Conservation (phyloP, 2,797 vertebrate species). For the Sciaenops ocellatus region DNA sequence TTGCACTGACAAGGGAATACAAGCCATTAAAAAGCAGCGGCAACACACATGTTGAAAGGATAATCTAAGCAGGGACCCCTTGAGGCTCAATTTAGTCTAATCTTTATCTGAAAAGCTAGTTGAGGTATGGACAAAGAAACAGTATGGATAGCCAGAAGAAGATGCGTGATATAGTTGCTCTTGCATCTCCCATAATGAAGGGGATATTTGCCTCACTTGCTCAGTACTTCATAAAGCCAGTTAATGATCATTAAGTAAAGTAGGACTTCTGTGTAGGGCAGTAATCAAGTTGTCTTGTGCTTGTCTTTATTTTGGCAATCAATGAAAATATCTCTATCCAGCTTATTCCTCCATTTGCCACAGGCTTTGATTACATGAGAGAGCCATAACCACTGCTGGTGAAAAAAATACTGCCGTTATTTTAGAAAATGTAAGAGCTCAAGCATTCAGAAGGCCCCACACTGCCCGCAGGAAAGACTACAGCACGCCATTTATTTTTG, state of each 20-base stretch:
- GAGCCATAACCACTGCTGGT: conserved; percentile 7
- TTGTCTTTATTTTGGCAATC: conserved; percentile 28
- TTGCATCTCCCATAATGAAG: background rate
- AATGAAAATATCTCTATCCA: conserved; percentile 19
- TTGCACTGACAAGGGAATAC: background rate
- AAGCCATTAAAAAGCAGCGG: conserved; percentile 11
- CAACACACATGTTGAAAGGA: conserved; percentile 4
- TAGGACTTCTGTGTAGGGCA: background rate
- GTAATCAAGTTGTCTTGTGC: conserved; percentile 18
- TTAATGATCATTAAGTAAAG: conserved; percentile 22
- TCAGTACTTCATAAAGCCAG: conserved; percentile 4
- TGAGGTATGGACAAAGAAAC: background rate
- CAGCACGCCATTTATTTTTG: background rate
- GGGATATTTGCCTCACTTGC: background rate
- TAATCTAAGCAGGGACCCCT: background rate
- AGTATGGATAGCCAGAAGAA: background rate
- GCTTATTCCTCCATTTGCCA: conserved; percentile 22
- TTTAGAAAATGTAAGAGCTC: conserved; percentile 16
- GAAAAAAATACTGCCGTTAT: background rate
- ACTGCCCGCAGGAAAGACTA: background rate
- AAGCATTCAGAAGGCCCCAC: background rate
- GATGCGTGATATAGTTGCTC: background rate
- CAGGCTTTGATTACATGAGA: conserved; percentile 23
- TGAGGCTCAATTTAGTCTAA: conserved; percentile 27
- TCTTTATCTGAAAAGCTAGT: conserved; percentile 6